phyloP scores from a whole-genome alignment of 2,113 vertebrate genomes.

The Paedocypris sp. region DNA sequence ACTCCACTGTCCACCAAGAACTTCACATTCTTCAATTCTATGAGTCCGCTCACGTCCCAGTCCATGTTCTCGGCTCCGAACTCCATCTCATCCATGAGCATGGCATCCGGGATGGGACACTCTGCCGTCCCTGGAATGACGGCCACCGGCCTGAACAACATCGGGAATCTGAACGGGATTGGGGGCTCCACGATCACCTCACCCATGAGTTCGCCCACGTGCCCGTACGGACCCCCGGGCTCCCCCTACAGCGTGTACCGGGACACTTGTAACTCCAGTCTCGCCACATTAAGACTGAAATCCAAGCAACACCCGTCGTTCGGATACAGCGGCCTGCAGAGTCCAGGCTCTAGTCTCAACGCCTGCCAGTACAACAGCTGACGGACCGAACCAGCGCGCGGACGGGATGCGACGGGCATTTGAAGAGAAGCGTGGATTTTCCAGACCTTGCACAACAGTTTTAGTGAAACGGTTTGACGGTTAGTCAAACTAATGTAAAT shows the following conservation, averaged over 20 bases:
- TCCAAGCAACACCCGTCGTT: conserved; percentile 97
- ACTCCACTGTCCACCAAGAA: conserved; percentile 90
- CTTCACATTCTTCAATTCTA: conserved; percentile 98
- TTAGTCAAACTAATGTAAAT: conserved; percentile 47
- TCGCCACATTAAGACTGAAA: conserved; percentile 94
- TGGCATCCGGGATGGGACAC: conserved; percentile 91
- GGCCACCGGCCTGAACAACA: conserved; percentile 84
- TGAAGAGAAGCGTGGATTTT: conserved; percentile 76
- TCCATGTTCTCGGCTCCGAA: conserved; percentile 93
- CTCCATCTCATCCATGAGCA: conserved; percentile 95
- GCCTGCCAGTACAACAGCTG: conserved; percentile 98
- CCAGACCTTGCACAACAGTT: conserved; percentile 73
- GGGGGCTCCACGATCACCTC: conserved; percentile 84
- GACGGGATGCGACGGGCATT: conserved; percentile 68
- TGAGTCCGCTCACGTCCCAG: conserved; percentile 92
- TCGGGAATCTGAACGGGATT: conserved; percentile 87
- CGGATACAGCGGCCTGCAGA: conserved; percentile 88
- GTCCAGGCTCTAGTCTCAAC: conserved; percentile 83
- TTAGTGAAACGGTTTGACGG: conserved; percentile 57
- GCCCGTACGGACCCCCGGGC: conserved; percentile 86
- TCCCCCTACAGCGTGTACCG: conserved; percentile 94
- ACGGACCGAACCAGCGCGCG: conserved; percentile 53
- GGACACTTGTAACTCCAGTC: conserved; percentile 96
- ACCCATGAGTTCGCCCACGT: conserved; percentile 85
- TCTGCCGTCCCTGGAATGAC: conserved; percentile 83